phyloP scores from a whole-genome alignment of 2,888 invertebrate genomes.

The Pristionchus mayeri region DNA sequence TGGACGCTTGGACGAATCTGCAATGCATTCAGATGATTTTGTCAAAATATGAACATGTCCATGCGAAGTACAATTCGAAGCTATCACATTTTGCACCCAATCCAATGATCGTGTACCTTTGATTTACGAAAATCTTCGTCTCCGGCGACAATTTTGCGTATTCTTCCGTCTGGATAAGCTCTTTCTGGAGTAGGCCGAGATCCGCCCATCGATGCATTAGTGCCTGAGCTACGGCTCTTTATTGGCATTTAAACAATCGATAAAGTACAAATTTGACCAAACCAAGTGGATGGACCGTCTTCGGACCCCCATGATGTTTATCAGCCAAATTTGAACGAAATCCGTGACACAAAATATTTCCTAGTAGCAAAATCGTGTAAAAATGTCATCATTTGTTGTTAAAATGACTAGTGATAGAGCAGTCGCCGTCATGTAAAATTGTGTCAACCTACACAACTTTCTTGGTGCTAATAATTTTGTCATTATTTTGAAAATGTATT shows the following conservation, averaged over 20 bases:
- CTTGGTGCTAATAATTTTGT: no score
- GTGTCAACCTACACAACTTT: no score
- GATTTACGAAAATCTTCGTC: background rate
- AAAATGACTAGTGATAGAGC: no score
- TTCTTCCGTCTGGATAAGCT: background rate
- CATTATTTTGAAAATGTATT: no score
- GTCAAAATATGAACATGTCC: no score
- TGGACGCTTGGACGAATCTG: no score
- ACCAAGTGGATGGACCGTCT: background rate
- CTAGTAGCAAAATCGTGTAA: no score
- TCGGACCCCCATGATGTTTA: background rate
- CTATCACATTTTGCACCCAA: background rate
- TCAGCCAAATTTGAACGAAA: background rate
- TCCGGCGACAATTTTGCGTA: background rate
- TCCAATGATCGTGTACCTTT: background rate
- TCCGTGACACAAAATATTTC: no score
- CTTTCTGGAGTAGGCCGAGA: background rate
- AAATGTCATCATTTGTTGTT: no score
- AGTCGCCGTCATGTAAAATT: no score
- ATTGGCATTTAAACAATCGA: background rate
- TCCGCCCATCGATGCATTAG: background rate
- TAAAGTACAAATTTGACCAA: background rate
- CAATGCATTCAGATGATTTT: no score
- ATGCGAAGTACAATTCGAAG: no score
- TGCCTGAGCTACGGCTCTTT: background rate